Conservation (phyloP, 2,113 vertebrate species). For the Chaetops frenatus region DNA sequence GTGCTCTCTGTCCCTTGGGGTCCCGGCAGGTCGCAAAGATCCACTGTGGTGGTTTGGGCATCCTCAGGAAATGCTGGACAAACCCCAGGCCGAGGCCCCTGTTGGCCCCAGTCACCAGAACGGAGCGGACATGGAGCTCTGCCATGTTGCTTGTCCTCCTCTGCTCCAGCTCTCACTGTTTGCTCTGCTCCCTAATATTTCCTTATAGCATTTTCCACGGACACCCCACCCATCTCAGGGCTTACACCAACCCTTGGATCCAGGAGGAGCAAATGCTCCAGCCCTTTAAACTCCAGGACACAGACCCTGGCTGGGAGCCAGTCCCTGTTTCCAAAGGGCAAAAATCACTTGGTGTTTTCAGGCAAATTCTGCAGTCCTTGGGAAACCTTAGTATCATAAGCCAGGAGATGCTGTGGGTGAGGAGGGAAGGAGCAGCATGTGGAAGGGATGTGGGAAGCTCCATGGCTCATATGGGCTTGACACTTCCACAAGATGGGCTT, state of each 20-base stretch:
- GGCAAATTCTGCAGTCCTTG: not conserved
- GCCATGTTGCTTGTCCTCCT: not conserved
- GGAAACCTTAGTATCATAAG: rapidly evolving
- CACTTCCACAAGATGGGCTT: not conserved
- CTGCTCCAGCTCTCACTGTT: not conserved
- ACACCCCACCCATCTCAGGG: not conserved
- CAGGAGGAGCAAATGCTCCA: not conserved
- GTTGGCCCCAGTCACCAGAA: conserved; percentile 35
- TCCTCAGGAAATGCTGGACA: not conserved
- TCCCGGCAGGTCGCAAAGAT: conserved; percentile 52
- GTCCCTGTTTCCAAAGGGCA: rapidly evolving
- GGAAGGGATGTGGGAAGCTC: not conserved
- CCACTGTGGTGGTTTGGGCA: not conserved
- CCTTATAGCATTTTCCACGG: not conserved
- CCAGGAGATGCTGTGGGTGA: not conserved
- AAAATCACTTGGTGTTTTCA: not conserved
- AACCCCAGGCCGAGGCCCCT: conserved; percentile 21
- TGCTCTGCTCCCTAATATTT: not conserved
- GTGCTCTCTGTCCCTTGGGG: not conserved
- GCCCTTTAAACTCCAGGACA: not conserved
- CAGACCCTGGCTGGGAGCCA: not conserved
- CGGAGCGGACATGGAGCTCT: not conserved
- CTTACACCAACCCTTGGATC: not conserved
- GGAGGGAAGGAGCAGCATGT: not conserved
- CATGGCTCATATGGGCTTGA: not conserved